Evolutionary conservation across 64 coral and sea anemone genomes (phyloP), one percentile per base, ranked within the genome.

Genomic region (Astreopora myriophthalma): DNA sequence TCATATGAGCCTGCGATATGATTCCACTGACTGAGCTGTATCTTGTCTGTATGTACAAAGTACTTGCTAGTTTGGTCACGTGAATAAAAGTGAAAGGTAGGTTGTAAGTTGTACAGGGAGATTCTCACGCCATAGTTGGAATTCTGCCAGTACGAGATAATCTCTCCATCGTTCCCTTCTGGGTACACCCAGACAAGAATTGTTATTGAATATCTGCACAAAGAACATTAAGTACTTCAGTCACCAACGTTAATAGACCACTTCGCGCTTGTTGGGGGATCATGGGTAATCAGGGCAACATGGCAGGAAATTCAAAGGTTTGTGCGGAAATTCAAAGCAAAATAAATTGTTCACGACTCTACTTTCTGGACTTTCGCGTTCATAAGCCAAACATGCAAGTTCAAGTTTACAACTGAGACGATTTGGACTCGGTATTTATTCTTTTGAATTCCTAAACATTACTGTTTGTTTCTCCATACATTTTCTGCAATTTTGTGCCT

Each of bases 1-100:
- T 83, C 33, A 83, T 64, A 83, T 62, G 79, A 60, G 8, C 55
- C 52, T 5, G 79, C 55, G 49, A 83, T 26, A 39, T 83, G 79
- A 33, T 38, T n/a, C 79, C 79, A 83, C 9, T 65, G 1, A 38
- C 38, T 83, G 2, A 25, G 33, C 55, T 63, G 31, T 19, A 63
- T 37, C 33, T 34, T 23, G 19, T 37, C 34, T 35, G 32, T 38
- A 8, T 2, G 19, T 38, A 83, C 9, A 34, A 34, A 83, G 57
- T 39, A 24, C 31, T 83, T 83, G 9, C 17, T 37, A 9, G 13
- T 62, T 38, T 64, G 32, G 23, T 83, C 55, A 35, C 52, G 79
- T 33, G 57, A 83, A 25, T 83, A 37, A 8, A 83, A 2, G 79
- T 83, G 49, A 25, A 83, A 83, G 8, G 61, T 22, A 23, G 79